Evolutionary conservation across 2,797 vertebrate genomes (phyloP), one percentile per base, ranked within the genome.

Genomic region (Sebastes reedi): DNA sequence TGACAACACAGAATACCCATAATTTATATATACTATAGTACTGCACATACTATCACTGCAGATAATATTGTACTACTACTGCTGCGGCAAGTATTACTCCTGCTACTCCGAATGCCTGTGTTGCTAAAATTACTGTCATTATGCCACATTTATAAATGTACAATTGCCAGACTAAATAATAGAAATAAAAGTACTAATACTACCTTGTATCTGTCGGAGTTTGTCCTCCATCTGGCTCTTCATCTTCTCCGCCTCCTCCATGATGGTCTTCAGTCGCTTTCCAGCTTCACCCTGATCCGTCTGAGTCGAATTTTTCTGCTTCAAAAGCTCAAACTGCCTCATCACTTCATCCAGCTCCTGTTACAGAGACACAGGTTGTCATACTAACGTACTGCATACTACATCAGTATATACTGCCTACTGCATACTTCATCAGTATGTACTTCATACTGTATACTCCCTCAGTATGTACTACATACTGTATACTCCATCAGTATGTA

Each of bases 181-280:
- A 12, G 1, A n/a, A 10, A 42, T 42, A 12, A 14, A 8, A 59
- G 16, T 27, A 12, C 1, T 65, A 10, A 22, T 62, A 22, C 5
- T 71, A 93, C 97, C 97, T 95, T 94, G 87, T 89, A 96, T 93
- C 88, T 94, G 91, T 82, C 75, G 89, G 29, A 95, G 92, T 91
- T 97, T 97, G 68, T 95, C 91, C 75, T 96, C 93, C 66, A 95
- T 85, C 29, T 96, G 88, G 81, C 80, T 93, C 80, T 93, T 94
- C 74, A 97, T 27, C 24, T 92, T 93, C 89, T 95, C 89, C 5
- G 93, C 95, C 69, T 94, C 95, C 69, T 91, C 88, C 80, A 92
- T 93, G 34, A 98, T 88, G 29, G 84, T 88, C 79, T 94, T 95
- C 59, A 97, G 88, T 72, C 88, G 96, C 72, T 95, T 79, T 69